A percentile compares a stretch with the other conserved stretches of the same genome.
Conservation (phyloP, 1,140 invertebrate genomes). For the Drosophila ananassae region DNA sequence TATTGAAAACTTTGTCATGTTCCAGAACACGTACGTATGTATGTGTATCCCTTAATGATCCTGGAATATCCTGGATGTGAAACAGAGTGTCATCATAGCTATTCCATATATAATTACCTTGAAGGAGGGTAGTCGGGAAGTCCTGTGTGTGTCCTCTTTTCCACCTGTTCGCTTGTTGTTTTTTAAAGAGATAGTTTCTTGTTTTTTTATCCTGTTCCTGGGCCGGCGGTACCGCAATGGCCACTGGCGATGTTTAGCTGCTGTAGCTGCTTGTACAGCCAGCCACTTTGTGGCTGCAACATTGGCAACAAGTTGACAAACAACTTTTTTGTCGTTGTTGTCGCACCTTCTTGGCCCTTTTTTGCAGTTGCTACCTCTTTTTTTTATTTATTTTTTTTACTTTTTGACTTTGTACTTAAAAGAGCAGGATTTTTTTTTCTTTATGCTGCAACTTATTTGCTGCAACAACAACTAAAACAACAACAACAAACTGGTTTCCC, state of each 20-base stretch:
- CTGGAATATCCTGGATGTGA: not conserved
- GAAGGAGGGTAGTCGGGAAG: not conserved
- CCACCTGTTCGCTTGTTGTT: not conserved
- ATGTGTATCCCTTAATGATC: not conserved
- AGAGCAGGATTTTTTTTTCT: constrained; percentile 43
- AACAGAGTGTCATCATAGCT: not conserved
- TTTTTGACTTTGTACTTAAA: constrained; percentile 45
- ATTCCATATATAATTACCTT: not conserved
- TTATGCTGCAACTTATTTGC: constrained; percentile 37
- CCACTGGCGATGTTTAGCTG: constrained; percentile 17
- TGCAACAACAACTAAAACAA: constrained; percentile 25
- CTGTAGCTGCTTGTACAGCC: constrained; percentile 65
- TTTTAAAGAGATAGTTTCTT: not conserved
- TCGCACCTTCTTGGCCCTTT: constrained; percentile 44
- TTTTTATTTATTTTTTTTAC: constrained; percentile 17
- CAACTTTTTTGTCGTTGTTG: constrained; percentile 82
- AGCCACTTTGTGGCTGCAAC: constrained; percentile 77
- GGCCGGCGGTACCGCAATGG: constrained; percentile 31
- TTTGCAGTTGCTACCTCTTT: constrained; percentile 50
- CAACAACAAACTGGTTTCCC: constrained; percentile 37
- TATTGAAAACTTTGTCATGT: not conserved
- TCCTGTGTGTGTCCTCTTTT: not conserved
- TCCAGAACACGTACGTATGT: not conserved
- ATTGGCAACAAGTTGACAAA: constrained; percentile 84
- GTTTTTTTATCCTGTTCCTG: constrained; percentile 30